phyloP scores from a whole-genome alignment of 2,797 vertebrate species.

The Scolopax rusticola region DNA sequence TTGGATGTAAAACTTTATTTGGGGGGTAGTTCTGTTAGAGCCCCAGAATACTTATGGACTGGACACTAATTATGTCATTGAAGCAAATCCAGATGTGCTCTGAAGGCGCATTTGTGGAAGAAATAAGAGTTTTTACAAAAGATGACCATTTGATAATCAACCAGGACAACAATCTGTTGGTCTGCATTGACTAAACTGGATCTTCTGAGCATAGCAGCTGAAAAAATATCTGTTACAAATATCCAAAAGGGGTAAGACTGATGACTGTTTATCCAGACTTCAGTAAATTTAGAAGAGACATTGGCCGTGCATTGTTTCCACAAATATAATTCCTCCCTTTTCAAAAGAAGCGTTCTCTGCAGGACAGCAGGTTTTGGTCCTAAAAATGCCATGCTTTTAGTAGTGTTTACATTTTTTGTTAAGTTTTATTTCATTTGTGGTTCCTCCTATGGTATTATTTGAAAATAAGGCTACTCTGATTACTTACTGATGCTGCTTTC shows the following conservation, averaged over 20 bases:
- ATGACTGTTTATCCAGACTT: neutral
- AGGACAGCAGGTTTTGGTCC: neutral
- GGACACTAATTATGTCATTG: neutral
- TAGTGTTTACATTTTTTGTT: neutral
- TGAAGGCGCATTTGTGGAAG: neutral
- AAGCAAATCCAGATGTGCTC: neutral
- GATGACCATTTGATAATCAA: neutral
- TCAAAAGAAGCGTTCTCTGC: neutral
- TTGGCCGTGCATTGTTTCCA: neutral
- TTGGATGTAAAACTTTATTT: neutral
- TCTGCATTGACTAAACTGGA: neutral
- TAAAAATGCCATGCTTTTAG: neutral
- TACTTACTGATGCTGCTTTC: conserved; percentile 3
- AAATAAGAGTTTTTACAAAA: neutral
- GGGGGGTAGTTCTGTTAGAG: neutral
- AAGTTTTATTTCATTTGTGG: neutral
- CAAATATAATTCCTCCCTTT: neutral
- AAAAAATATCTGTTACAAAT: neutral
- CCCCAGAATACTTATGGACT: neutral
- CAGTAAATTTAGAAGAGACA: neutral
- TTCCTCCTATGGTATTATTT: neutral
- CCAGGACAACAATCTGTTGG: neutral
- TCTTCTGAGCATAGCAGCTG: neutral
- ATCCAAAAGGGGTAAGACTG: neutral
- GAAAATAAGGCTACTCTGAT: neutral